phyloP scores from a whole-genome alignment of 30 jellyfish, hydroid and myxozoan species.

The Aurelia sp. region DNA sequence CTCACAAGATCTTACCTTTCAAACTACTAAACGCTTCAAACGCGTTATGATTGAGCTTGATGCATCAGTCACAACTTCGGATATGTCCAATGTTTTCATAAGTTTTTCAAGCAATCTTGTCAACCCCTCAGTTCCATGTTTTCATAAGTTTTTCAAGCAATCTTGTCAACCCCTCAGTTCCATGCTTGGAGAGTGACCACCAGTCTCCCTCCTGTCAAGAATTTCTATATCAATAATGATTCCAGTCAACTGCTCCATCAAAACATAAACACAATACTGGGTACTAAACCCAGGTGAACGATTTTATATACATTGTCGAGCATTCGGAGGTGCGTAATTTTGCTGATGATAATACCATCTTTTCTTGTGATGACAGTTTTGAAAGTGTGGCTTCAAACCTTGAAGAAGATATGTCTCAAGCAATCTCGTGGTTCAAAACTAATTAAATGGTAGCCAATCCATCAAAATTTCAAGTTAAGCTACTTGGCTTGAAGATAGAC shows the following conservation, averaged over 20 bases:
- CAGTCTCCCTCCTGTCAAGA: slow-evolving; percentile 46
- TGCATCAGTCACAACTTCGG: slow-evolving; percentile 22
- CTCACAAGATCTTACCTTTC: background rate
- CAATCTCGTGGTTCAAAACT: no score
- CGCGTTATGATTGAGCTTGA: slow-evolving; percentile 10
- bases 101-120: background rate
- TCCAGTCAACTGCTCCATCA: slow-evolving; percentile 27
- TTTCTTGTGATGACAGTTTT: no score
- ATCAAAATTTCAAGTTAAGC: no score
- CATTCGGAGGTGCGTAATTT: no score
- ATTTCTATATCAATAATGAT: slow-evolving; percentile 14
- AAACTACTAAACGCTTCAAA: background rate
- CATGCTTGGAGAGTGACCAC: slow-evolving; percentile 23
- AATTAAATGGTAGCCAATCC: no score
- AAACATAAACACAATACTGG: slow-evolving; percentile 23
- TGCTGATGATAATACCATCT: no score
- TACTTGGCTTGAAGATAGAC: no score
- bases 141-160: background rate
- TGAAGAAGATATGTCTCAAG: no score
- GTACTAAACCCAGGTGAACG: slow-evolving; percentile 50
- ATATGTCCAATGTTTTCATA: background rate
- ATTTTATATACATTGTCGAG: no score
- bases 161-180: slow-evolving; percentile 14
- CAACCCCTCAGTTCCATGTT: slow-evolving; percentile 1
- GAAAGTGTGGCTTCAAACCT: no score